Conservation (phyloP, 2,888 invertebrate species). For the Spilosoma lubricipeda region DNA sequence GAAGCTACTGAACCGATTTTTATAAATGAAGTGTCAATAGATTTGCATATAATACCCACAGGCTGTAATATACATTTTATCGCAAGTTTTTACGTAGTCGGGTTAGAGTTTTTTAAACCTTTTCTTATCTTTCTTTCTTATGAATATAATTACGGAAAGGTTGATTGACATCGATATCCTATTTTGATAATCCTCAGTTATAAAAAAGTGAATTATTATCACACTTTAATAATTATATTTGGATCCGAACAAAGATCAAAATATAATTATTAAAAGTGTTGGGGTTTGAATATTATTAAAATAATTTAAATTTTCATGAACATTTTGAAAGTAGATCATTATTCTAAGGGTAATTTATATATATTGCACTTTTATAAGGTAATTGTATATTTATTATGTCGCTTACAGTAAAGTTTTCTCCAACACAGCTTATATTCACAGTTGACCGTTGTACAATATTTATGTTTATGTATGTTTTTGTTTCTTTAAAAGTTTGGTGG, state of each 20-base stretch:
- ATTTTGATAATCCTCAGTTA: too few species aligned
- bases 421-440: background rate
- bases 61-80: too few species aligned
- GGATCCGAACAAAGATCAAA: background rate
- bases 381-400: background rate
- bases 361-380: background rate
- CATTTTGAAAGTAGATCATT: too few species aligned
- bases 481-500: background rate
- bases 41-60: too few species aligned
- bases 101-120: too few species aligned
- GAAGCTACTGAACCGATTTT: too few species aligned
- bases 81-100: too few species aligned
- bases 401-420: background rate
- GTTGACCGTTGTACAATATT: background rate
- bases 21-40: too few species aligned
- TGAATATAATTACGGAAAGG: background rate
- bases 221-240: background rate
- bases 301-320: too few species aligned
- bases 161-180: background rate
- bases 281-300: too few species aligned
- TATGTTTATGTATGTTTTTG: background rate
- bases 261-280: too few species aligned
- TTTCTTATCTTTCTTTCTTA: too few species aligned
- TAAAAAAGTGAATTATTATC: background rate
- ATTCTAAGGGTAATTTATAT: background rate